Evolutionary conservation across 2,797 vertebrate genomes (phyloP).

Genomic region (Vireo griseus): DNA sequence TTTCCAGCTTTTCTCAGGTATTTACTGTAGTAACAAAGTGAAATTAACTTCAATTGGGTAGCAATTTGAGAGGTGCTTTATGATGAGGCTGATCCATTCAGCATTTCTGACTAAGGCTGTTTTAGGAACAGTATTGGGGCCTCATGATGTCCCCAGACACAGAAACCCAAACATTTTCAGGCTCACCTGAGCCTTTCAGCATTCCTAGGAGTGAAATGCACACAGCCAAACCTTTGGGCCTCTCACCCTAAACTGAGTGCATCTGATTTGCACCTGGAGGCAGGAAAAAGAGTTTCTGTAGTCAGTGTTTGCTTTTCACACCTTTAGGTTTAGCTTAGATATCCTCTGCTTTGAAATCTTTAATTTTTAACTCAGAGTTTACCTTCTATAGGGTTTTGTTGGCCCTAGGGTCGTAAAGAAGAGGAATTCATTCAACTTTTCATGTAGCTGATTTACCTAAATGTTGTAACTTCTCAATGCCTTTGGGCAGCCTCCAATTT

Average conservation of each 20-base stretch:
- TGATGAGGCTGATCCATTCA: not conserved
- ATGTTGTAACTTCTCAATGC: not conserved
- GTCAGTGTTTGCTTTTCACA: not conserved
- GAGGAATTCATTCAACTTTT: not conserved
- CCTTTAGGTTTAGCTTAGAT: not conserved
- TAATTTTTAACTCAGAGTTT: not conserved
- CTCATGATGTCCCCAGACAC: rapidly evolving
- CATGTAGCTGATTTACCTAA: not conserved
- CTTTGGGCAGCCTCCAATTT: not conserved
- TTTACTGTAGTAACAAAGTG: not conserved
- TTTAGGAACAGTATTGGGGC: not conserved
- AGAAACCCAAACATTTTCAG: not conserved
- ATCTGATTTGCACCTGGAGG: not conserved
- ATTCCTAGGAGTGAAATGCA: not conserved
- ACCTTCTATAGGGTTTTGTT: not conserved
- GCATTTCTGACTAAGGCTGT: not conserved
- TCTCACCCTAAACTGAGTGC: not conserved
- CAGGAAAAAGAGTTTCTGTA: not conserved
- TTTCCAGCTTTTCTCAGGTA: not conserved
- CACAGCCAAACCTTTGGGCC: not conserved
- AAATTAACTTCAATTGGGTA: not conserved
- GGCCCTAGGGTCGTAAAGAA: not conserved
- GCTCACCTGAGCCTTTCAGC: not conserved
- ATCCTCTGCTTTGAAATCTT: not conserved
- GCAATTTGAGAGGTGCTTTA: not conserved